A percentile compares a stretch with the other conserved stretches of the same genome.
Evolutionary conservation across 2,888 invertebrate species (phyloP).

Genomic region (Limnephilus rhombicus): DNA sequence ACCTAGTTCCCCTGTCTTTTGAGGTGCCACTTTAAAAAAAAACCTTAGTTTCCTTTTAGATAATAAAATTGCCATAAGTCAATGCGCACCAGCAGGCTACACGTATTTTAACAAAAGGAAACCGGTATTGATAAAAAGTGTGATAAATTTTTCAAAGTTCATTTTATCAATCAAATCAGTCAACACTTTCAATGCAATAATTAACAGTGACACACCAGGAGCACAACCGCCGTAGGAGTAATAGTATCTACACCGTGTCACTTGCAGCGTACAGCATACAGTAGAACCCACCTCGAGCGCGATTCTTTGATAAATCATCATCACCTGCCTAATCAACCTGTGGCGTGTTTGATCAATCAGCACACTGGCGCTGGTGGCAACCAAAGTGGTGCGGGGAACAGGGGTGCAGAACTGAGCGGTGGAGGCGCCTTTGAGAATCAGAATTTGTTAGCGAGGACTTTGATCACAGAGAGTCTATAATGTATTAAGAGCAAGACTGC

Average conservation of each 20-base stretch:
- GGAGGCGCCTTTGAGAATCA: conserved; percentile 38
- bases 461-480: conserved; percentile 22
- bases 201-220: neutral
- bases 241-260: neutral
- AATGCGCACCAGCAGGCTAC: no score
- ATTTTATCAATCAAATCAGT: neutral
- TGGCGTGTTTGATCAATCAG: conserved; percentile 65
- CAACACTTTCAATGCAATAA: neutral
- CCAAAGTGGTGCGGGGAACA: neutral
- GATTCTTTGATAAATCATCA: conserved; percentile 62
- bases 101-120: no score
- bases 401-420: conserved; percentile 39
- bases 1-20: no score
- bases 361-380: neutral
- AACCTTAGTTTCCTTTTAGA: no score
- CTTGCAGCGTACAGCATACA: neutral
- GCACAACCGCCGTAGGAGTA: neutral
- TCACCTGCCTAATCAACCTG: conserved; percentile 55
- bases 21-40: no score
- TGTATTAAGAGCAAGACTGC: neutral
- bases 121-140: neutral
- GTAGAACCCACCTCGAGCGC: neutral
- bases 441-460: neutral
- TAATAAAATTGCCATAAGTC: no score
- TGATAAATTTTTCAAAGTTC: neutral